Percentiles rank a stretch among this genome's conserved stretches.
phyloP scores from a whole-genome alignment of 2,888 invertebrate species.

The Agapostemon virescens region DNA sequence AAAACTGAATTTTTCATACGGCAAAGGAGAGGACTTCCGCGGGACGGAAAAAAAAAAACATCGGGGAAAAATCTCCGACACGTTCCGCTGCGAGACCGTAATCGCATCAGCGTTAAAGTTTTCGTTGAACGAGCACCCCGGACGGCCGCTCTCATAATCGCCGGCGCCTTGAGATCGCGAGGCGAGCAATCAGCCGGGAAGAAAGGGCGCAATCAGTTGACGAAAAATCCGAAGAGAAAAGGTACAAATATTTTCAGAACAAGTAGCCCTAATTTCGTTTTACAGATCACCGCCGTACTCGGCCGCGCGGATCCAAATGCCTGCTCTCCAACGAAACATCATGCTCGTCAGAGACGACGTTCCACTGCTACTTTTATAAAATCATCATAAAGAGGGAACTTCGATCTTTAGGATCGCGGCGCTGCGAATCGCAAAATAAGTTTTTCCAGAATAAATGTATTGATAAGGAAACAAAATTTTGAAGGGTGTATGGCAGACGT shows the following conservation, averaged over 20 bases:
- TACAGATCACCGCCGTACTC: neutral
- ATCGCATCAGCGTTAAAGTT: conserved; percentile 11
- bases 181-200: neutral
- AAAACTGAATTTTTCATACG: neutral
- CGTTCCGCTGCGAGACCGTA: neutral
- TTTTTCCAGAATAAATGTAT: neutral
- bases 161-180: neutral
- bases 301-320: neutral
- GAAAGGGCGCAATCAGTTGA: conserved; percentile 15
- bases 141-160: neutral
- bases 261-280: conserved; percentile 22
- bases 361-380: neutral
- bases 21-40: neutral
- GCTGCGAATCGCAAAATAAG: too few species aligned
- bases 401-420: neutral
- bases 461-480: neutral
- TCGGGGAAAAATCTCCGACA: neutral
- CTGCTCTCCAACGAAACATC: neutral
- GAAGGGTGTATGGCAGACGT: neutral
- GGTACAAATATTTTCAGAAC: conserved; percentile 12
- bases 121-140: neutral
- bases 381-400: neutral
- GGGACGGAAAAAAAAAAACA: neutral
- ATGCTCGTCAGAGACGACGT: neutral
- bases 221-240: conserved; percentile 1